phyloP scores from a whole-genome alignment of 2,797 vertebrate species.

The Poeciliopsis paucimaculata region DNA sequence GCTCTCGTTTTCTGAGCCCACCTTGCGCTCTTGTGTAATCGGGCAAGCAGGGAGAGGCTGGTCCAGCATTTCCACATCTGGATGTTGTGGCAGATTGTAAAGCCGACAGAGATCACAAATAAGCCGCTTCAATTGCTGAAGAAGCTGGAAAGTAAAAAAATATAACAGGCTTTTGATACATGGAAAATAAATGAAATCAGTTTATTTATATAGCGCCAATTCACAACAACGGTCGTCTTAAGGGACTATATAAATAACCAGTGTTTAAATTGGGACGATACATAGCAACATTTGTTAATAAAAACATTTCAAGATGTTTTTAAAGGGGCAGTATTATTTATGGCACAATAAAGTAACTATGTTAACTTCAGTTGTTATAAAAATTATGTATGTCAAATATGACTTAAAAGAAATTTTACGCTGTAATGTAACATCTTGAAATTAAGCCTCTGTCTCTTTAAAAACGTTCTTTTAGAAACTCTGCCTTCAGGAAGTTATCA shows the following conservation, averaged over 20 bases:
- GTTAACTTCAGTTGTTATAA: too few relatives aligned
- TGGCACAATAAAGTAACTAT: too few relatives aligned
- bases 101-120: conserved; percentile 97
- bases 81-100: conserved; percentile 97
- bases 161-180: background rate
- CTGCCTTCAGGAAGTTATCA: too few relatives aligned
- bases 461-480: too few relatives aligned
- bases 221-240: background rate
- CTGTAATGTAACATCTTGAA: too few relatives aligned
- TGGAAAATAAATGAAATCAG: background rate
- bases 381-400: too few relatives aligned
- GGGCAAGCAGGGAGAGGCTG: conserved; percentile 93
- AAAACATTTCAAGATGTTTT: background rate
- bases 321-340: background rate
- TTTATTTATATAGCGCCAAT: background rate
- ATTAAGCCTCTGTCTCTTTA: too few relatives aligned
- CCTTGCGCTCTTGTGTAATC: conserved; percentile 83
- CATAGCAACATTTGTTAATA: background rate
- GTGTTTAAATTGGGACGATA: background rate
- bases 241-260: background rate
- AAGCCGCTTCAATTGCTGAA: conserved; percentile 95
- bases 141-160: conserved; percentile 81
- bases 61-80: conserved; percentile 98
- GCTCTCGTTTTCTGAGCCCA: conserved; percentile 16
- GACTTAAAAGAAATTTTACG: too few relatives aligned